Conservation (phyloP, 2,113 vertebrate genomes). For the Nesoenas mayeri region DNA sequence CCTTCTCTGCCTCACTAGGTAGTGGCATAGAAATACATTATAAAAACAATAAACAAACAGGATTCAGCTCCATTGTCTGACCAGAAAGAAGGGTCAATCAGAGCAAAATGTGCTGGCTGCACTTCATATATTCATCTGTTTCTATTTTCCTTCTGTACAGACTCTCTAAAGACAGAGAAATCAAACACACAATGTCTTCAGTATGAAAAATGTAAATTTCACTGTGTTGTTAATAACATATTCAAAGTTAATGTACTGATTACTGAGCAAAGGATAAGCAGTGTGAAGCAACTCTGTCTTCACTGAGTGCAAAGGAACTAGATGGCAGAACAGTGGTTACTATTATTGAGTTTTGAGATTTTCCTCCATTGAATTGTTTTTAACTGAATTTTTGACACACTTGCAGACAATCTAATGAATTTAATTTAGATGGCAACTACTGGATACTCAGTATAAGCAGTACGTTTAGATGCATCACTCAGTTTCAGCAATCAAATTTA, state of each 20-base stretch:
- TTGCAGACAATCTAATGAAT: neutral
- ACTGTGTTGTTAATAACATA: neutral
- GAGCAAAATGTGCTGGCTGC: neutral
- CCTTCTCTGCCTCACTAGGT: neutral
- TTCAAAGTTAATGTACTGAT: neutral
- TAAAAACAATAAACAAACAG: neutral
- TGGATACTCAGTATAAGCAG: neutral
- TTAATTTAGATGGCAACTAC: neutral
- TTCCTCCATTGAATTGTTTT: neutral
- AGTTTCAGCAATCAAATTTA: neutral
- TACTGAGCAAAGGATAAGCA: neutral
- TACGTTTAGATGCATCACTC: neutral
- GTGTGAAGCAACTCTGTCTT: neutral
- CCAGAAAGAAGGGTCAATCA: neutral
- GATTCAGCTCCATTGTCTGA: neutral
- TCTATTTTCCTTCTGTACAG: neutral
- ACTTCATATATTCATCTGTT: neutral
- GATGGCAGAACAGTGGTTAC: neutral
- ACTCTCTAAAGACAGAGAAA: neutral
- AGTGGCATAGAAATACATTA: neutral
- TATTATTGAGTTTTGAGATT: neutral
- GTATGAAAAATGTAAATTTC: neutral
- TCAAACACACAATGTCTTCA: neutral
- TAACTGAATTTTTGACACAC: neutral
- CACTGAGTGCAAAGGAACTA: neutral